Percentiles rank a stretch among this genome's conserved stretches.
Conservation (phyloP, 2,113 vertebrate genomes). For the Grus americana region DNA sequence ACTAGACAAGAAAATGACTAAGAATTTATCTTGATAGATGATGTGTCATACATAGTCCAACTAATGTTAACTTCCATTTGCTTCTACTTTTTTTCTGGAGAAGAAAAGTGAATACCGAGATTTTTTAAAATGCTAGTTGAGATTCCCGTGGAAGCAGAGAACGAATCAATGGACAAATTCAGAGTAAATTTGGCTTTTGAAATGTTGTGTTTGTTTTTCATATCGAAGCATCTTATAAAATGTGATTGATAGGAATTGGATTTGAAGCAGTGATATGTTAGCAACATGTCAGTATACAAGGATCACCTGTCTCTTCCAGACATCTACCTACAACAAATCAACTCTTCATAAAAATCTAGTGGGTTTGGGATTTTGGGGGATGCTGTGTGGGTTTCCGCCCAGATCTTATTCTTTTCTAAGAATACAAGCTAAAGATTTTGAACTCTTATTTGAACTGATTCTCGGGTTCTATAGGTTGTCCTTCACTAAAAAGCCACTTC, state of each 20-base stretch:
- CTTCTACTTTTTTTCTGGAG: not conserved
- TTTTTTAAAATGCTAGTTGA: not conserved
- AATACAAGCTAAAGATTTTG: not conserved
- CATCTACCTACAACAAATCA: not conserved
- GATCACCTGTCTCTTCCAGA: not conserved
- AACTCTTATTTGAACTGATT: not conserved
- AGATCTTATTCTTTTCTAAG: not conserved
- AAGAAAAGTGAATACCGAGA: not conserved
- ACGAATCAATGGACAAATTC: not conserved
- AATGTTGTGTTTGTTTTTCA: not conserved
- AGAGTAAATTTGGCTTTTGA: not conserved
- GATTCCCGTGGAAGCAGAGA: not conserved
- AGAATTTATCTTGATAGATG: not conserved
- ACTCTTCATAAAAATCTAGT: not conserved
- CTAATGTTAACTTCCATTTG: not conserved
- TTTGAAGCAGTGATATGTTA: not conserved
- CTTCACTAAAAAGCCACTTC: not conserved
- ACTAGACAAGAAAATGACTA: not conserved
- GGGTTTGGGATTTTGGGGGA: not conserved
- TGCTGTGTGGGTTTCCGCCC: not conserved
- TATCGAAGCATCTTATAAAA: not conserved
- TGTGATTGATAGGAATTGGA: not conserved
- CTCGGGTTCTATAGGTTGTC: not conserved
- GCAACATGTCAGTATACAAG: not conserved
- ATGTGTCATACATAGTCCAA: not conserved